Percentiles rank a stretch among this genome's conserved stretches.
phyloP scores from a whole-genome alignment of 1,140 invertebrate species.

The Thereuonema tuberculata region DNA sequence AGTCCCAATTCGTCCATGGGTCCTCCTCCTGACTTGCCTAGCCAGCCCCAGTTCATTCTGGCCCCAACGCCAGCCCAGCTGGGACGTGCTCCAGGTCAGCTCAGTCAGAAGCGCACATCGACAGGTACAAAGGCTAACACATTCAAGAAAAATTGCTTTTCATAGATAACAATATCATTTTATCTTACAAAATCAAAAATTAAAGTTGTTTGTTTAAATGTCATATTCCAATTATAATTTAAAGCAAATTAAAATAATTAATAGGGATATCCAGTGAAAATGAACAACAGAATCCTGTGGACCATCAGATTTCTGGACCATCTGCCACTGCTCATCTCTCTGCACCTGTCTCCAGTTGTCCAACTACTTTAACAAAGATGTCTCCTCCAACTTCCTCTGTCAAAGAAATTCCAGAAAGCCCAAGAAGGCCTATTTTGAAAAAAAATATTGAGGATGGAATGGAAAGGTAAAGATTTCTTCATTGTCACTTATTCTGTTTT shows the following conservation, averaged over 20 bases:
- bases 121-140: slow-evolving; percentile 50
- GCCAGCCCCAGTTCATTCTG: slow-evolving; percentile 47
- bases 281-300: too few relatives aligned
- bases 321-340: too few relatives aligned
- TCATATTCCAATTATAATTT: too few relatives aligned
- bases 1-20: not conserved
- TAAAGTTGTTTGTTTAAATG: too few relatives aligned
- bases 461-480: slow-evolving; percentile 51
- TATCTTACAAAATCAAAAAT: too few relatives aligned
- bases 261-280: too few relatives aligned
- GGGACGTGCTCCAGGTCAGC: slow-evolving; percentile 32
- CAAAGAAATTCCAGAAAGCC: slow-evolving; percentile 25
- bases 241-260: too few relatives aligned
- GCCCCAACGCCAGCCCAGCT: slow-evolving; percentile 86
- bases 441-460: slow-evolving; percentile 80
- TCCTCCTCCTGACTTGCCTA: not conserved
- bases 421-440: slow-evolving; percentile 61
- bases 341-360: too few relatives aligned
- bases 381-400: slow-evolving; percentile 39
- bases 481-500: not conserved
- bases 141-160: too few relatives aligned
- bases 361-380: not conserved
- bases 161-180: too few relatives aligned
- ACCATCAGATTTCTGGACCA: too few relatives aligned
- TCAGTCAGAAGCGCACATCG: slow-evolving; percentile 52